Base-by-base conservation (phyloP, 2,797 vertebrate genomes). In the Margarornis squamiger region DNA sequence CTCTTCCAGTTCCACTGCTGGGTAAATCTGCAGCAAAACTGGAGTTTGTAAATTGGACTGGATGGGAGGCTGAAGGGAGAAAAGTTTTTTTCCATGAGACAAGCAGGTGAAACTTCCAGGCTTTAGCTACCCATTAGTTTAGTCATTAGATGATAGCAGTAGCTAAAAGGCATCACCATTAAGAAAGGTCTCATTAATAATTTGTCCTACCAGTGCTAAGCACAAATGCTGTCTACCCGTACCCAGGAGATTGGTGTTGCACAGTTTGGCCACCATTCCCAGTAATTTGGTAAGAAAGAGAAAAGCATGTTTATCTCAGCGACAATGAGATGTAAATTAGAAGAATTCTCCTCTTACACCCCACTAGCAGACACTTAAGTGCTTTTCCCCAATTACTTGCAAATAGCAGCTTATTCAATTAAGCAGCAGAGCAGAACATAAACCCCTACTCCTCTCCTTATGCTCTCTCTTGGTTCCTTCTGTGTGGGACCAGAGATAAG, bases 401-500 rank as follows among this genome's bases (percentile, higher is more conserved):
- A 91, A 97, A 91, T 73, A 88, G 45, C 86, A 93, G 46, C 71
- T 90, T 94, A 85, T 91, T 92, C 76, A 93, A 52, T 91, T 90
- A 93, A 88, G 88, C 82, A 86, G 51, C 49, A 65, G 65, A 77
- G 8, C 14, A 66, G 70, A 90, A 86, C 82, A 54, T 71, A 93
- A 81, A 6, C 17, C 12, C 52, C 6, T 88, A 80, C 49, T 77
- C 10, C 4, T 22, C 54, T 83, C 46, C 32, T 81, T 70, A 61
- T 73, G 14, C n/a, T 78, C 32, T 65, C 26, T 67, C 48, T 84
- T 23, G 6, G 10, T 67, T 90, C 45, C 7, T 76, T 92, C 45
- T 88, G 32, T 38, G 52, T 81, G 59, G 34, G 41, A 49, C 14
- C 34, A 84, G 79, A 67, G 62, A 59, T 57, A 88, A 89, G 41